phyloP scores from a whole-genome alignment of 2,888 invertebrate species.

The Rotaria socialis region DNA sequence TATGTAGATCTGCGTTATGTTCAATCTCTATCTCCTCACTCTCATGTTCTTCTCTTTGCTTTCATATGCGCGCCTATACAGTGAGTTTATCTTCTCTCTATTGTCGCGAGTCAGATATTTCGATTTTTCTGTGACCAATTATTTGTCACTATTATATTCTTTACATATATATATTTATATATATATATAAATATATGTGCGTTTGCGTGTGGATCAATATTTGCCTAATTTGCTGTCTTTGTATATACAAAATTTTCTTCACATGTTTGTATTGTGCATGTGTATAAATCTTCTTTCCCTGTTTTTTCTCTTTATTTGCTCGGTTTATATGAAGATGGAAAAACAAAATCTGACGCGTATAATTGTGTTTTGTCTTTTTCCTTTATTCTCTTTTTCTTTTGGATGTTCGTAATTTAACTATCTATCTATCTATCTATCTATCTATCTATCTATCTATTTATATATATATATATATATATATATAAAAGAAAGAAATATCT shows the following conservation, averaged over 20 bases:
- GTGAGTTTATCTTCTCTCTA: constrained; percentile 16
- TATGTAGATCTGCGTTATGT: not conserved
- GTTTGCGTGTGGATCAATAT: not conserved
- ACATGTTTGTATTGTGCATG: constrained; percentile 12
- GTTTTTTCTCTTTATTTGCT: not conserved
- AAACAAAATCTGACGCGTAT: not conserved
- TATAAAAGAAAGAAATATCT: not conserved
- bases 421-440: not conserved
- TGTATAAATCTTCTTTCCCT: not conserved
- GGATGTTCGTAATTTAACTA: not conserved
- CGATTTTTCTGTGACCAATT: not conserved
- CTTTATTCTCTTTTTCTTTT: not conserved
- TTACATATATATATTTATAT: not conserved
- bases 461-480: not conserved
- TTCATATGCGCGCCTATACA: constrained; percentile 25
- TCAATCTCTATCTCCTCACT: not conserved
- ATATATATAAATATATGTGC: not conserved
- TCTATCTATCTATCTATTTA: too few relatives aligned
- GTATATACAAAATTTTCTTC: constrained; percentile 10
- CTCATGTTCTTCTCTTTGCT: not conserved
- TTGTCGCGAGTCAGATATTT: constrained; percentile 25
- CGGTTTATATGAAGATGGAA: not conserved
- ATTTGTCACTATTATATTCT: not conserved
- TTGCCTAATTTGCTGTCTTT: constrained; percentile 21
- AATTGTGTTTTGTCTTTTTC: not conserved